Conservation (phyloP, 1,140 invertebrate genomes). For the Pentalonia nigronervosa region DNA sequence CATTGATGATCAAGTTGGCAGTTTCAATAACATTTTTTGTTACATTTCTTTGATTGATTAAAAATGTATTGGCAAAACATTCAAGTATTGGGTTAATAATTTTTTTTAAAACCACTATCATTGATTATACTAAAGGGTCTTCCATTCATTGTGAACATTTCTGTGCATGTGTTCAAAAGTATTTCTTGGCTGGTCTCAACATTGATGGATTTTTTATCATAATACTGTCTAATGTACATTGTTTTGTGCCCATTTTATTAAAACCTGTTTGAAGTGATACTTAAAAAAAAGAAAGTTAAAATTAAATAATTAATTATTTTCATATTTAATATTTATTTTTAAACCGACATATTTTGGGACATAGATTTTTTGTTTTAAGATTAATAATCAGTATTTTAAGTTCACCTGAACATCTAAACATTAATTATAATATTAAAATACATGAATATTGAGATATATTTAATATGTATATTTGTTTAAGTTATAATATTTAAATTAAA, state of each 20-base stretch:
- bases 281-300: neutral
- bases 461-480: too few species aligned
- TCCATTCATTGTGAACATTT: neutral
- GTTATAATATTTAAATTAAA: too few species aligned
- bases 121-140: neutral
- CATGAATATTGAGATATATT: too few species aligned
- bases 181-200: neutral
- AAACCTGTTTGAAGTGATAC: neutral
- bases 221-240: neutral
- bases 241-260: neutral
- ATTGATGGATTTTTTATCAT: neutral
- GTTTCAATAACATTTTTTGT: neutral
- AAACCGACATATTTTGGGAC: too few species aligned
- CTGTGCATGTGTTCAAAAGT: neutral
- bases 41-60: neutral
- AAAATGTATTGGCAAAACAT: neutral
- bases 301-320: neutral
- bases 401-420: too few species aligned
- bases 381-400: too few species aligned
- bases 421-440: too few species aligned
- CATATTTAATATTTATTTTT: too few species aligned
- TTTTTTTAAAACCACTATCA: neutral
- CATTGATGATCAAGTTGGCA: neutral
- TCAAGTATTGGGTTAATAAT: neutral
- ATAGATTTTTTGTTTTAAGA: too few species aligned